Conservation (phyloP, 2,888 invertebrate species). For the Oligia strigilis region DNA sequence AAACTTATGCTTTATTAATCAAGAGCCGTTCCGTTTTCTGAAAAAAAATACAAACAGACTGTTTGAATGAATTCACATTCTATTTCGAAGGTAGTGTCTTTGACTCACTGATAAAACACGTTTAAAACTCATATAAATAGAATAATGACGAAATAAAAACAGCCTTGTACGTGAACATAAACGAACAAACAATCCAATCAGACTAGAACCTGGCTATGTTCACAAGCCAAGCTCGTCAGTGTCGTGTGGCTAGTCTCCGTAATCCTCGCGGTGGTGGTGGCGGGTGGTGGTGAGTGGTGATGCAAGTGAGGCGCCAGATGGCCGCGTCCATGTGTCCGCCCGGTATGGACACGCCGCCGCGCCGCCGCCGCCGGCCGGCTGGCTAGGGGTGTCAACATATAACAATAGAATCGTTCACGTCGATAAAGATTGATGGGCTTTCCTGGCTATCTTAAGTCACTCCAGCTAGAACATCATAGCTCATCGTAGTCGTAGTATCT, state of each 20-base stretch:
- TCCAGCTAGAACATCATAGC: neutral
- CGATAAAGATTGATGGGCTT: neutral
- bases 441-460: neutral
- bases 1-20: neutral
- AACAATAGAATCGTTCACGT: neutral
- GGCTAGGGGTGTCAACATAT: constrained; percentile 54
- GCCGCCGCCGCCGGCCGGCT: constrained; percentile 49
- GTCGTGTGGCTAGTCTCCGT: neutral
- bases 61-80: neutral
- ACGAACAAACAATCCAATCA: constrained; percentile 17
- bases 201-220: constrained; percentile 2
- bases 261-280: constrained; percentile 11
- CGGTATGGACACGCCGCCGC: constrained; percentile 60
- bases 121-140: constrained; percentile 2
- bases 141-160: neutral
- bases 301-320: constrained; percentile 68
- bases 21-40: neutral
- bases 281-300: constrained; percentile 50
- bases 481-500: neutral
- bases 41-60: neutral
- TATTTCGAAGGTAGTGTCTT: neutral
- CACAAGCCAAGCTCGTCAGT: neutral
- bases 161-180: neutral
- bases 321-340: constrained; percentile 68
- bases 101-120: neutral